Evolutionary conservation across 1,140 invertebrate species (phyloP).

Genomic region (Cotesia glomerata): DNA sequence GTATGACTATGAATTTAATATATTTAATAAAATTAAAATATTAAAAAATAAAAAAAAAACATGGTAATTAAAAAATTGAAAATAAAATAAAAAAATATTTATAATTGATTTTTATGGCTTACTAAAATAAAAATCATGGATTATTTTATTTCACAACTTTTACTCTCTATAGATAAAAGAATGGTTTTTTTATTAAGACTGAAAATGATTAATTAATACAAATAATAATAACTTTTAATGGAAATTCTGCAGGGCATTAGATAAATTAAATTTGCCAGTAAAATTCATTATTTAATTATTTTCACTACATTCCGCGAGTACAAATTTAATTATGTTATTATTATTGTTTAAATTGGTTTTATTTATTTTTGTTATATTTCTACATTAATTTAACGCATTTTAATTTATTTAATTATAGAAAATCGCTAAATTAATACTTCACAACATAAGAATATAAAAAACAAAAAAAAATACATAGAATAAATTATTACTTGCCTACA

Average conservation of each 20-base stretch:
- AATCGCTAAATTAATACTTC: conserved; percentile 15
- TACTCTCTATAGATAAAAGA: neutral
- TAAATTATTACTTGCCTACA: conserved; percentile 45
- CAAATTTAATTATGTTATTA: conserved; percentile 8
- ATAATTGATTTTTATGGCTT: conserved; percentile 12
- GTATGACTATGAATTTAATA: neutral
- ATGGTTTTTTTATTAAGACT: conserved; percentile 50
- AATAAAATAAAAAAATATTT: neutral
- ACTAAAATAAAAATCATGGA: neutral
- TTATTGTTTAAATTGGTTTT: conserved; percentile 30
- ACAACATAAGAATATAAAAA: neutral
- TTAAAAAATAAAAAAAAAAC: neutral
- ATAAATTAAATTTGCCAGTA: conserved; percentile 28
- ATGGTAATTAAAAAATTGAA: neutral
- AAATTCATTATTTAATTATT: neutral
- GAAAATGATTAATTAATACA: conserved; percentile 35
- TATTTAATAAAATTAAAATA: neutral
- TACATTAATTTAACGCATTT: conserved; percentile 31
- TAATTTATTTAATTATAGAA: conserved; percentile 11
- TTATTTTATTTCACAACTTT: conserved; percentile 2
- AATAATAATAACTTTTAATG: conserved; percentile 7
- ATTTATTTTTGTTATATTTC: conserved; percentile 33
- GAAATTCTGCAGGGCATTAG: conserved; percentile 30
- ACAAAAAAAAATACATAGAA: conserved; percentile 31
- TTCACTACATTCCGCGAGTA: conserved; percentile 16